Evolutionary conservation across 2,888 invertebrate genomes (phyloP).

Genomic region (Allygus modestus): DNA sequence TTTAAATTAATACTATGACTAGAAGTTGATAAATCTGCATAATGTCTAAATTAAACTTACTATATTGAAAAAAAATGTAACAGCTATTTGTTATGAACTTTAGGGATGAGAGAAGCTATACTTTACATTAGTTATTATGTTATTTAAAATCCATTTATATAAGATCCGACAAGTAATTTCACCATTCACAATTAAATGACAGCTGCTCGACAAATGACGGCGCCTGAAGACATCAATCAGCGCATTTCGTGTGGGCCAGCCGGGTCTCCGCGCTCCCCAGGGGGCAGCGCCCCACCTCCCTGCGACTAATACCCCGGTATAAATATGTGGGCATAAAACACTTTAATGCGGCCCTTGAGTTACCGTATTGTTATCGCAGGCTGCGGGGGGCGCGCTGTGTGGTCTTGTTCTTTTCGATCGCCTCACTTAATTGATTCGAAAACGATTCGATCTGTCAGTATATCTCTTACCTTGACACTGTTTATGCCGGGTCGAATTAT

Average conservation of each 20-base stretch:
- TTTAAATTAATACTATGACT: no score
- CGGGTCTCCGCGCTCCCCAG: neutral
- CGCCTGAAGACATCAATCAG: conserved; percentile 17
- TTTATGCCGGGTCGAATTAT: conserved; percentile 45
- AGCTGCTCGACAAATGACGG: conserved; percentile 7
- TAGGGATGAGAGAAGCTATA: no score
- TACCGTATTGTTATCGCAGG: conserved; percentile 34
- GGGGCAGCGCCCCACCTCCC: neutral
- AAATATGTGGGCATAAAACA: conserved; percentile 53
- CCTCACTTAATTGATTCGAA: conserved; percentile 42
- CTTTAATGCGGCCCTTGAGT: conserved; percentile 48
- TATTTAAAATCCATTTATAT: no score
- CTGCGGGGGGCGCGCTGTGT: conserved; percentile 31
- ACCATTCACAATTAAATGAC: neutral
- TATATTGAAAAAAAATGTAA: no score
- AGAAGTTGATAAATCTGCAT: no score
- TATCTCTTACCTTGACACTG: conserved; percentile 37
- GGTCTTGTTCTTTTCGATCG: conserved; percentile 19
- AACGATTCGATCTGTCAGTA: conserved; percentile 19
- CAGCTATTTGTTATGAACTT: no score
- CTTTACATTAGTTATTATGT: no score
- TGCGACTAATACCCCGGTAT: neutral
- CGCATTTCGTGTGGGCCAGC: neutral
- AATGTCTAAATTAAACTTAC: no score
- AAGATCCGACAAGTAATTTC: neutral